phyloP scores from a whole-genome alignment of 2,888 invertebrate species.

The Arenicola marina region DNA sequence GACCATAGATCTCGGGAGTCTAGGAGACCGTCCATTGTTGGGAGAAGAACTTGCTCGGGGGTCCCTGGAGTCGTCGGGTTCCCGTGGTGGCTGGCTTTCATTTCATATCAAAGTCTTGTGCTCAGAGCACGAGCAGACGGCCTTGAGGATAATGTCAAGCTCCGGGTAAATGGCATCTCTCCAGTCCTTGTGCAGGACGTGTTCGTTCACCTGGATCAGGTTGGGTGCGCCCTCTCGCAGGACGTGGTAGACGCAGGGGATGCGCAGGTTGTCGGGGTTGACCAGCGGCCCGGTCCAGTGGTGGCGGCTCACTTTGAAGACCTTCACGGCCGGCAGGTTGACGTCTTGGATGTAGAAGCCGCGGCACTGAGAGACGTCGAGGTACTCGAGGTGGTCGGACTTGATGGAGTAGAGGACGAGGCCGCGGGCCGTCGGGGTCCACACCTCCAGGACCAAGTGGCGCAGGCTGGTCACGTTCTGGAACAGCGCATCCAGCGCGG shows the following conservation, averaged over 20 bases:
- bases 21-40: too few species aligned
- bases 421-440: constrained; percentile 53
- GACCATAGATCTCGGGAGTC: too few species aligned
- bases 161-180: constrained; percentile 35
- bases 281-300: constrained; percentile 52
- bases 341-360: constrained; percentile 51
- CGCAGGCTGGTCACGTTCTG: constrained; percentile 39
- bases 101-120: too few species aligned
- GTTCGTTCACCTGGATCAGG: constrained; percentile 50
- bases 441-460: constrained; percentile 53
- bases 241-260: constrained; percentile 52
- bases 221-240: constrained; percentile 48
- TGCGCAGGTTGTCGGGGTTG: constrained; percentile 37
- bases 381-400: constrained; percentile 46
- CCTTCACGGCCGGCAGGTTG: constrained; percentile 44
- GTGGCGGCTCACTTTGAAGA: constrained; percentile 48
- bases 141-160: constrained; percentile 47
- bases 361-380: constrained; percentile 56
- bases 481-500: constrained; percentile 42
- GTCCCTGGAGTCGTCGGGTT: too few species aligned
- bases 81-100: too few species aligned
- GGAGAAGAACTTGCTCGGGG: too few species aligned
- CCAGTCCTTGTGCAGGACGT: constrained; percentile 45
- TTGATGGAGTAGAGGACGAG: constrained; percentile 44
- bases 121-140: constrained; percentile 48